Evolutionary conservation across 2,113 vertebrate genomes (phyloP).

Genomic region (Phodopus roborovskii): DNA sequence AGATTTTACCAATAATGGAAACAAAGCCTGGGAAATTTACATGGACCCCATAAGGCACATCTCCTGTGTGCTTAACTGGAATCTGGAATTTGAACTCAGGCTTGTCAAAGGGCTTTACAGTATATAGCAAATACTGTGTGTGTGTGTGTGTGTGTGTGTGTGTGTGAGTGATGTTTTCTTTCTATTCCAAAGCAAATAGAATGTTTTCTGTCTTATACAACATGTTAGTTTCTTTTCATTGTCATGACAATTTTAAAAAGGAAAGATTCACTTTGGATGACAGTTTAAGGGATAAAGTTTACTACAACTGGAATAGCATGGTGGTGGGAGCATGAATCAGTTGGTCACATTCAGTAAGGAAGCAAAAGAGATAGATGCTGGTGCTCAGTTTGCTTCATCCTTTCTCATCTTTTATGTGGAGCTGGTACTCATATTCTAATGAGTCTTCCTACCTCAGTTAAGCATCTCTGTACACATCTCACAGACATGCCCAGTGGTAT

Average conservation of each 20-base stretch:
- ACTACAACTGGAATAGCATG: neutral
- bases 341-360: neutral
- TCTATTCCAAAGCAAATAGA: neutral
- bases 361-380: neutral
- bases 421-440: neutral
- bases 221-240: neutral
- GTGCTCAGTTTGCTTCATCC: neutral
- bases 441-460: neutral
- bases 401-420: neutral
- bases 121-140: neutral
- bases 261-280: neutral
- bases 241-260: neutral
- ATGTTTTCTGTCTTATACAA: neutral
- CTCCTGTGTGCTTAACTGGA: neutral
- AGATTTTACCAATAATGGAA: neutral
- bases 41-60: fast-evolving
- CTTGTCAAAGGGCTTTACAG: neutral
- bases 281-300: neutral
- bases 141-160: neutral
- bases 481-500: neutral
- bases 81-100: neutral
- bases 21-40: neutral
- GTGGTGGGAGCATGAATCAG: too few relatives aligned
- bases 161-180: neutral
- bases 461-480: neutral